A percentile compares a stretch with the other conserved stretches of the same genome.
Conservation (phyloP, 1,140 invertebrate species). For the Ctenoplectra terminalis region DNA sequence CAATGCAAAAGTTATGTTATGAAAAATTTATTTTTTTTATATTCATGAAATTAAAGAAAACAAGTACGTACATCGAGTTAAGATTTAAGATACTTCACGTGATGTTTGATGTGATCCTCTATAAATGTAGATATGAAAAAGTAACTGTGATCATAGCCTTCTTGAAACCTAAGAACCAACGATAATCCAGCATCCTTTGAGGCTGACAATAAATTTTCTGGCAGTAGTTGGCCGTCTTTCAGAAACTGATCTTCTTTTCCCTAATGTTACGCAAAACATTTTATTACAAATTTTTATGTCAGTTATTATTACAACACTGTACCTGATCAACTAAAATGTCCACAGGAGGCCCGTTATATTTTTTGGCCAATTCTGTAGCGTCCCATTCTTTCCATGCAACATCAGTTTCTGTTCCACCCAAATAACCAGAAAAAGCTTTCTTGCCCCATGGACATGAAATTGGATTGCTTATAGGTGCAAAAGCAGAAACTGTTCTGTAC, state of each 20-base stretch:
- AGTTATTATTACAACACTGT: not conserved
- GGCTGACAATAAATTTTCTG: constrained; percentile 92
- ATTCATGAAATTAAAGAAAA: no score
- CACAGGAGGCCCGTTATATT: constrained; percentile 92
- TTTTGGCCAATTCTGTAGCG: constrained; percentile 91
- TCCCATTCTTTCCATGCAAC: constrained; percentile 93
- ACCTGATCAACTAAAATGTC: constrained; percentile 97
- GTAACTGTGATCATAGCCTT: constrained; percentile 98
- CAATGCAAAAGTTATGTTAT: not conserved
- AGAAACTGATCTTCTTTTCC: constrained; percentile 94
- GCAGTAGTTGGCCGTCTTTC: constrained; percentile 89
- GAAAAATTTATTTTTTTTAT: not conserved
- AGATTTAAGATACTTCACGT: constrained; percentile 88
- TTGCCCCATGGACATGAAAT: constrained; percentile 92
- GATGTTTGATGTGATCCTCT: constrained; percentile 96
- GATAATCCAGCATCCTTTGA: constrained; percentile 88
- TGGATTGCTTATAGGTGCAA: constrained; percentile 98
- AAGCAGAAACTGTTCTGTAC: constrained; percentile 96
- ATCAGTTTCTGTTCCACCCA: constrained; percentile 87
- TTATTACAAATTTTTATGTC: not conserved
- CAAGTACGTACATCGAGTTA: constrained; percentile 56
- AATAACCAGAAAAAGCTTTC: constrained; percentile 94
- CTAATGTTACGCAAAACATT: constrained; percentile 81
- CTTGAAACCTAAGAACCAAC: constrained; percentile 90
- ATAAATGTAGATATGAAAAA: constrained; percentile 97